phyloP scores from a whole-genome alignment of 2,888 invertebrate species.

The Polydrusus tereticollis region DNA sequence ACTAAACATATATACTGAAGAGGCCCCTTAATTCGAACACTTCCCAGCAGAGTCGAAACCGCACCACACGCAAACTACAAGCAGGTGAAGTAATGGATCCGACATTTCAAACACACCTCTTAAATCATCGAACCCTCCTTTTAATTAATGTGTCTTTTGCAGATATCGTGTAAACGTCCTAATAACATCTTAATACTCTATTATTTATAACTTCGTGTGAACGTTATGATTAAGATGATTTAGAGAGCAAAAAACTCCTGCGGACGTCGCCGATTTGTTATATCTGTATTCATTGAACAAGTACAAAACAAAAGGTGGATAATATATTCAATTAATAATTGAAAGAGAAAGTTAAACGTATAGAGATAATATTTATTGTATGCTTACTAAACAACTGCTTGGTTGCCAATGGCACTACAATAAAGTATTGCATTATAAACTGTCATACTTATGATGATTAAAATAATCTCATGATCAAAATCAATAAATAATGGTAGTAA shows the following conservation, averaged over 20 bases:
- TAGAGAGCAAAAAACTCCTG: conserved; percentile 3
- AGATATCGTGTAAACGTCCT: conserved; percentile 27
- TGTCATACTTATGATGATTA: no score
- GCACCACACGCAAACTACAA: background rate
- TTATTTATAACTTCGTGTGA: conserved; percentile 26
- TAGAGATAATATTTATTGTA: background rate
- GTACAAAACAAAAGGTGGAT: background rate
- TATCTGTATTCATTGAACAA: conserved; percentile 7
- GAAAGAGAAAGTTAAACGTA: conserved; percentile 16
- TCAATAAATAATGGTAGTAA: no score
- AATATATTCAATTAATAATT: conserved; percentile 3
- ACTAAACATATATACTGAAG: no score
- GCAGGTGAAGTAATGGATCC: conserved; percentile 6
- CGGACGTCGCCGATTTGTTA: conserved; percentile 13
- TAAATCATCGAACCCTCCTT: conserved; percentile 23
- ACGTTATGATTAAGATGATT: conserved; percentile 21
- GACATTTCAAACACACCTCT: conserved; percentile 8
- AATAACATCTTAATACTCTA: conserved; percentile 26
- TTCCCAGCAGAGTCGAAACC: background rate
- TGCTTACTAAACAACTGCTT: conserved; percentile 2
- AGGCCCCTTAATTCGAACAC: conserved; percentile 1
- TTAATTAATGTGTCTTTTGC: conserved; percentile 27
- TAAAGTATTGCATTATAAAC: no score
- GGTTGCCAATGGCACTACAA: background rate
- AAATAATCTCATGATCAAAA: no score